Percentiles rank a stretch among this genome's conserved stretches.
These are phyloP conservation scores for Odocoileus virginianus DNA, from an alignment of 2,113 vertebrate genomes.

Conservation along the genomic window DNA sequence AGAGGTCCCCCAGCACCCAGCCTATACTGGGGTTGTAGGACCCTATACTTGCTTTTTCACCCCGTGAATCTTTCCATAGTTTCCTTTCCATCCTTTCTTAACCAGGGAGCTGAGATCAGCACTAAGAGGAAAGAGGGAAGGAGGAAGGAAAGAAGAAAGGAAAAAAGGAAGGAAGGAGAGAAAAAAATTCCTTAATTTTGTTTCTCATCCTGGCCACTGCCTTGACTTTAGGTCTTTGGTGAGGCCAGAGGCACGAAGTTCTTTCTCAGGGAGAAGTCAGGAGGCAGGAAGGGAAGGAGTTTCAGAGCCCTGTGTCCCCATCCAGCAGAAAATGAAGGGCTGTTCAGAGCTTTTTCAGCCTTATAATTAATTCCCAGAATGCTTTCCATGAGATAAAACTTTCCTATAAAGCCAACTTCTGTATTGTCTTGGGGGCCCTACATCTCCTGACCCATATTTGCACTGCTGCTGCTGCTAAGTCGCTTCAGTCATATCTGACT, in stretches of 20 bases:
- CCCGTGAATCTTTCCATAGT: not conserved
- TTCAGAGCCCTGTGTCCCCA: not conserved
- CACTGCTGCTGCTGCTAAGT: not conserved
- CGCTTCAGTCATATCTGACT: too few species aligned
- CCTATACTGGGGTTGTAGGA: accelerated
- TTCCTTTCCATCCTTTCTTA: not conserved
- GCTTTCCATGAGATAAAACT: not conserved
- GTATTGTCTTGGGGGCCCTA: not conserved
- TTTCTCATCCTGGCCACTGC: not conserved
- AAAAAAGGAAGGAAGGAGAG: not conserved
- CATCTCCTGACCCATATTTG: not conserved
- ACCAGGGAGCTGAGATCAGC: not conserved
- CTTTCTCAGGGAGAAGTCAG: not conserved
- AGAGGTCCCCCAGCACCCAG: too few species aligned
- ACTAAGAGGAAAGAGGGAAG: not conserved
- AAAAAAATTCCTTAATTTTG: not conserved
- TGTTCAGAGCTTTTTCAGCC: not conserved
- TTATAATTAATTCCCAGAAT: not conserved
- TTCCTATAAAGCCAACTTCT: not conserved
- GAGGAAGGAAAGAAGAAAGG: not conserved
- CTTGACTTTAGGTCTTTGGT: not conserved
- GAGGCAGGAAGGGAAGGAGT: not conserved
- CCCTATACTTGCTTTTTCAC: not conserved
- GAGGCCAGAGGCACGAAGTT: not conserved
- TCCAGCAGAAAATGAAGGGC: not conserved